phyloP scores from a whole-genome alignment of 1,140 invertebrate genomes.

The Nymphalis io region DNA sequence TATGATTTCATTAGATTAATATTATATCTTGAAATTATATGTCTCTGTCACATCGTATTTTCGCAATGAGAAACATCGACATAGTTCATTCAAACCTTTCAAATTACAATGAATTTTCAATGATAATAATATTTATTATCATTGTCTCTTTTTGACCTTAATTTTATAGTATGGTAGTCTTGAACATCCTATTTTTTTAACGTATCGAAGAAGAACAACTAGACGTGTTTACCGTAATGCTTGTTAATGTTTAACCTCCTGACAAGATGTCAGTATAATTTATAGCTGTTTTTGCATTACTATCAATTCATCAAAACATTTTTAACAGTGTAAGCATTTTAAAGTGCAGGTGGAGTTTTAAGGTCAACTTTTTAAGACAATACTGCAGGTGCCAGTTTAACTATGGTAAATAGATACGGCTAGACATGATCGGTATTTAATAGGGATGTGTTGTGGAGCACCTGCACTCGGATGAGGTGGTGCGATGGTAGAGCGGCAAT shows the following conservation, averaged over 20 bases:
- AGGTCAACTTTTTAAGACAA: conserved; percentile 73
- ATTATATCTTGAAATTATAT: conserved; percentile 38
- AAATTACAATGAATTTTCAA: not conserved
- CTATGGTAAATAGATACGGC: conserved; percentile 74
- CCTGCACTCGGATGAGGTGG: conserved; percentile 69
- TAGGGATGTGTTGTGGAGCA: conserved; percentile 74
- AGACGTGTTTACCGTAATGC: conserved; percentile 31
- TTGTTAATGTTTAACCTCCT: conserved; percentile 27
- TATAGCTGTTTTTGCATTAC: conserved; percentile 21
- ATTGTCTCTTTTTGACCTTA: conserved; percentile 9
- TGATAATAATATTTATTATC: not conserved
- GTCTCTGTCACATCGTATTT: conserved; percentile 11
- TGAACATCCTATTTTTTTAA: conserved; percentile 11
- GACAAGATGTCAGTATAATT: conserved; percentile 33
- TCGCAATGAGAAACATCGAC: conserved; percentile 12
- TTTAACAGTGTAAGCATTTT: conserved; percentile 54
- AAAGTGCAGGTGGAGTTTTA: conserved; percentile 64
- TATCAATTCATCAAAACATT: conserved; percentile 41
- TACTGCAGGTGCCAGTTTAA: conserved; percentile 70
- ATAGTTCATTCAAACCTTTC: not conserved
- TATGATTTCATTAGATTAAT: conserved; percentile 46
- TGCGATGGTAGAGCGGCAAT: conserved; percentile 57
- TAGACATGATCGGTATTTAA: conserved; percentile 79
- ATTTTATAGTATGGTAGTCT: conserved; percentile 17
- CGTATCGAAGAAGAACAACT: conserved; percentile 25